These are phyloP conservation scores for Pygoscelis antarcticus DNA, from an alignment of 2,113 vertebrate species.

Conservation along the genomic window DNA sequence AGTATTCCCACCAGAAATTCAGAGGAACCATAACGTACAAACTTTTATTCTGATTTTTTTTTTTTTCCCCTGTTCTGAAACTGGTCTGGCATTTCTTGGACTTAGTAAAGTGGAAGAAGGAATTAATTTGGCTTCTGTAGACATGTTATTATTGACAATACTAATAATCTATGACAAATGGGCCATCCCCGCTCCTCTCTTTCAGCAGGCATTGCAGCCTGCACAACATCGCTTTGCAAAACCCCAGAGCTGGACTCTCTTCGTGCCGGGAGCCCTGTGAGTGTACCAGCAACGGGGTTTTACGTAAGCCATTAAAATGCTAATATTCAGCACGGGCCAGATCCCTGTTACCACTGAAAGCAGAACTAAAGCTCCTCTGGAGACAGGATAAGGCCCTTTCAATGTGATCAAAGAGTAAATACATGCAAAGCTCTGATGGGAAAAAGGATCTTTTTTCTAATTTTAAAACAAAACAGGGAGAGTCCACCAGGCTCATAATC, in stretches of 20 bases:
- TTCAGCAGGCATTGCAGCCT: background rate
- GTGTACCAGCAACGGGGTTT: background rate
- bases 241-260: constrained; percentile 26
- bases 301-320: constrained; percentile 60
- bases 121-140: constrained; percentile 62
- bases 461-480: constrained; percentile 52
- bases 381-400: constrained; percentile 60
- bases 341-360: constrained; percentile 52
- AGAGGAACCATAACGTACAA: constrained; percentile 49
- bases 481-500: constrained; percentile 10
- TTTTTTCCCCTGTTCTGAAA: constrained; percentile 57
- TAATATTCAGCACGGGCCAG: constrained; percentile 42
- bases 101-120: constrained; percentile 39
- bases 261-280: background rate
- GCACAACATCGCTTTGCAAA: background rate
- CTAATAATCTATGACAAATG: constrained; percentile 57
- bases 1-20: constrained; percentile 74
- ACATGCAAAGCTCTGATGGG: constrained; percentile 55
- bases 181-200: background rate
- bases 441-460: constrained; percentile 51
- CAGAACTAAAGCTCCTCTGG: constrained; percentile 56
- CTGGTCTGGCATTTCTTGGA: constrained; percentile 46
- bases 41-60: constrained; percentile 68
- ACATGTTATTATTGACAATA: constrained; percentile 41
- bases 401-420: constrained; percentile 59